These are phyloP conservation scores for Trichonephila clavata DNA, from an alignment of 1,140 invertebrate genomes.

Conservation along the genomic window DNA sequence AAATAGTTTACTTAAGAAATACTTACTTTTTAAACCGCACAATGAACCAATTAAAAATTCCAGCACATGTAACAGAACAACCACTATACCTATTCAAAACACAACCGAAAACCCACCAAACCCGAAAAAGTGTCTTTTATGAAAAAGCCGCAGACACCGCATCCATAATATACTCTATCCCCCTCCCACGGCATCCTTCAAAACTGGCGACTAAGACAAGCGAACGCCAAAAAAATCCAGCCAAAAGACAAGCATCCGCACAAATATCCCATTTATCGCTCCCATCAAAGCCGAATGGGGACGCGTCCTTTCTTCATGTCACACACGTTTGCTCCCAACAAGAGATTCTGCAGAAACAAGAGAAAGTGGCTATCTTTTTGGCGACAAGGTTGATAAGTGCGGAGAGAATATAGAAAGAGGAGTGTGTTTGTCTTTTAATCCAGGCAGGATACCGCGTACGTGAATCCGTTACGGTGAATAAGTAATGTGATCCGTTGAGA, in stretches of 20 bases:
- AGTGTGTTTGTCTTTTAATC: conserved; percentile 1
- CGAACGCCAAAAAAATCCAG: neutral
- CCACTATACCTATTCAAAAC: neutral
- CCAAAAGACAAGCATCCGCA: neutral
- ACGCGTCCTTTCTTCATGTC: conserved; percentile 48
- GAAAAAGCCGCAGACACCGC: neutral
- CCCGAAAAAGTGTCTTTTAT: neutral
- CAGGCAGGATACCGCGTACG: conserved; percentile 5
- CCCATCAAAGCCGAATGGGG: neutral
- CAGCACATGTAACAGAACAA: neutral
- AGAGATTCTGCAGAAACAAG: neutral
- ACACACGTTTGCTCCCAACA: conserved; percentile 19
- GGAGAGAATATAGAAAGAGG: neutral
- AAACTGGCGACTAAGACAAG: neutral
- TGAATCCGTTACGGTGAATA: conserved; percentile 53
- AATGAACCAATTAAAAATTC: neutral
- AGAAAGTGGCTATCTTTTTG: conserved; percentile 44
- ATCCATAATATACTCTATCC: neutral
- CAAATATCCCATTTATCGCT: conserved; percentile 6
- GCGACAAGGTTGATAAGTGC: conserved; percentile 11
- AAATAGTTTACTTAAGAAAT: too few species aligned
- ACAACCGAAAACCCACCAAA: neutral
- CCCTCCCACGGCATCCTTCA: neutral
- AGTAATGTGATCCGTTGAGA: conserved; percentile 43
- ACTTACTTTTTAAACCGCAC: neutral